Base-by-base conservation (phyloP, 1,140 invertebrate genomes). In the Lordiphosa stackelbergi region DNA sequence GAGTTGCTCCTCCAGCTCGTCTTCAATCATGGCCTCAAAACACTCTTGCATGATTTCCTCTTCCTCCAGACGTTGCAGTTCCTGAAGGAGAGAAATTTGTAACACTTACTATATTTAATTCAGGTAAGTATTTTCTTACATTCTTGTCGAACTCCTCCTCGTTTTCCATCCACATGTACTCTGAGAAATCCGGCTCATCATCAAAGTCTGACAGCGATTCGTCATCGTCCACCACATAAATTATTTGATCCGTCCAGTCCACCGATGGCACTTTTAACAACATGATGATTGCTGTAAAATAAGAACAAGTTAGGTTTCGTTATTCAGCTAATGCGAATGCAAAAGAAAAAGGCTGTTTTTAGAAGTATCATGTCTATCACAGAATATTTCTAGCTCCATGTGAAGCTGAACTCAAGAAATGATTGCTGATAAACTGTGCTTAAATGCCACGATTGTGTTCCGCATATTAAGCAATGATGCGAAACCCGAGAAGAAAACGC, bases 161-260 rank as follows among this genome's bases (percentile, higher is more conserved):
- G 83, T 96, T 93, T 85, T 96, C 95, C 95, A 96, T 96, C 95
- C 95, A 96, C 90, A 96, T 91, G 71, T 95, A 96, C 70, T 96
- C 95, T 0, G 93, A 94, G 87, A 96, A 96, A 87, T 96, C 94
- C 46, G 91, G 92, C 51, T 87, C 83, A 58, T 87, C 85, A 60
- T 87, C 86, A 36, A 85, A 63, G 69, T 92, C 90, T 36, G 88
- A 87, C 13, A 89, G 87, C n/a, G 89, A 88, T 47, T 90, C 89
- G 48, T 90, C 89, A 9, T 90, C 88, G 40, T 92, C 90, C 13
- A 86, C 74, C 46, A 86, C 63, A 51, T 85, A 83, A 62, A 87
- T 84, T 46, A 87, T 84, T 84, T 87, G 85, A 61, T 87, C 85
- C 53, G 85, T 84, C 85, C 85, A 87, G 61, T 87, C 85, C 58